phyloP scores from a whole-genome alignment of 2,888 invertebrate species.

The Mythimna impura region DNA sequence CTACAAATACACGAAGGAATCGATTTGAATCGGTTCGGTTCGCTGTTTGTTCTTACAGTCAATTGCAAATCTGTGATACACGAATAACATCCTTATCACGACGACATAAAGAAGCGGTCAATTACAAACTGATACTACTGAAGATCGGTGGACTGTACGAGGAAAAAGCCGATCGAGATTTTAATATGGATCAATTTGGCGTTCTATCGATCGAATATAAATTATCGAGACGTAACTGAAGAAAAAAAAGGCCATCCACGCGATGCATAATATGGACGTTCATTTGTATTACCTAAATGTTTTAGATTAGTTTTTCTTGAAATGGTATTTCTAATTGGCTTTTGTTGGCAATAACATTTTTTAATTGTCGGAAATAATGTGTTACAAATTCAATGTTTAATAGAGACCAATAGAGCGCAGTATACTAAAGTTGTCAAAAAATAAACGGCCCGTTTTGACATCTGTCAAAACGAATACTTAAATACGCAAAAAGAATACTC shows the following conservation, averaged over 20 bases:
- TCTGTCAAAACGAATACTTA: too few species aligned
- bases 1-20: conserved; percentile 41
- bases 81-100: background rate
- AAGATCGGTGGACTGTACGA: background rate
- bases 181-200: conserved; percentile 49
- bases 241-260: conserved; percentile 24
- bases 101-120: background rate
- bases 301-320: background rate
- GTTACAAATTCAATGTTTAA: too few species aligned
- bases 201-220: conserved; percentile 30
- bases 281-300: background rate
- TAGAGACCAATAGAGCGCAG: too few species aligned
- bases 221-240: conserved; percentile 36
- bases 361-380: too few species aligned
- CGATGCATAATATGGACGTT: conserved; percentile 31
- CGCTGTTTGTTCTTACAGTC: conserved; percentile 20
- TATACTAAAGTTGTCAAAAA: too few species aligned
- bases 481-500: too few species aligned
- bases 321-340: background rate
- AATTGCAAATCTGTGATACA: background rate
- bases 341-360: background rate
- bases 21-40: conserved; percentile 31
- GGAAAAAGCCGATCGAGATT: conserved; percentile 43
- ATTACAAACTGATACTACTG: background rate
- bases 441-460: too few species aligned